Evolutionary conservation across 2,888 invertebrate species (phyloP).

Genomic region (Lasioglossum oenotherae): DNA sequence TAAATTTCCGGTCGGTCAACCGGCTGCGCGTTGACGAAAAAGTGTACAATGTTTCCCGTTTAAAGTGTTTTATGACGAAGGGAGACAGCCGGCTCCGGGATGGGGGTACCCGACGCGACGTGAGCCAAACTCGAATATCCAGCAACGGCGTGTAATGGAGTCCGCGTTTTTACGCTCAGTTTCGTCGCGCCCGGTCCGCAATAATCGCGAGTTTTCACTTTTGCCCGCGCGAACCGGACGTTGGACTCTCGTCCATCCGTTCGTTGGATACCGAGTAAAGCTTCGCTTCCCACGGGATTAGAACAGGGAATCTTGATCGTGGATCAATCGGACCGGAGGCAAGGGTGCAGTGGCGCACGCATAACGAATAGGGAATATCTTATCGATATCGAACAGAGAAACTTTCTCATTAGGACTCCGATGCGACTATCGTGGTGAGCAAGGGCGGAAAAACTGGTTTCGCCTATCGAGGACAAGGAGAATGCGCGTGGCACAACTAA

Average conservation of each 20-base stretch:
- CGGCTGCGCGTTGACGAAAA: conserved; percentile 26
- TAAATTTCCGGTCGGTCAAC: conserved; percentile 56
- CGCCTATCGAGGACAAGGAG: conserved; percentile 38
- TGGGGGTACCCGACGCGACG: neutral
- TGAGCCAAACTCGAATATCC: conserved; percentile 22
- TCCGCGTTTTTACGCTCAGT: conserved; percentile 21
- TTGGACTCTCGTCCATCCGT: too few relatives aligned
- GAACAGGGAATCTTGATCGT: conserved; percentile 19
- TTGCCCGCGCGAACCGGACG: neutral
- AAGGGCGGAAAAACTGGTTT: conserved; percentile 56
- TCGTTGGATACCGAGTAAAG: neutral
- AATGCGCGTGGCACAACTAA: conserved; percentile 56
- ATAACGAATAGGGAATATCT: conserved; percentile 54
- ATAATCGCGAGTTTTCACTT: conserved; percentile 54
- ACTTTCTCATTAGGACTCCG: conserved; percentile 44
- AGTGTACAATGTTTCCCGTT: conserved; percentile 41
- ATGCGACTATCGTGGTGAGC: neutral
- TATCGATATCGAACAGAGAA: conserved; percentile 51
- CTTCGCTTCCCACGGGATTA: conserved; percentile 54
- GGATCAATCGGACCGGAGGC: neutral
- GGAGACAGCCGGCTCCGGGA: neutral
- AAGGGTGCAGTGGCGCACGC: conserved; percentile 1
- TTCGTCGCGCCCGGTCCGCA: conserved; percentile 9
- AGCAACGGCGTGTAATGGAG: neutral
- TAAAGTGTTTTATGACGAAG: conserved; percentile 40